Percentiles rank a stretch among this genome's conserved stretches.
These are phyloP conservation scores for Neodon shergylaensis DNA, from an alignment of 2,113 vertebrate species.

Conservation along the genomic window DNA sequence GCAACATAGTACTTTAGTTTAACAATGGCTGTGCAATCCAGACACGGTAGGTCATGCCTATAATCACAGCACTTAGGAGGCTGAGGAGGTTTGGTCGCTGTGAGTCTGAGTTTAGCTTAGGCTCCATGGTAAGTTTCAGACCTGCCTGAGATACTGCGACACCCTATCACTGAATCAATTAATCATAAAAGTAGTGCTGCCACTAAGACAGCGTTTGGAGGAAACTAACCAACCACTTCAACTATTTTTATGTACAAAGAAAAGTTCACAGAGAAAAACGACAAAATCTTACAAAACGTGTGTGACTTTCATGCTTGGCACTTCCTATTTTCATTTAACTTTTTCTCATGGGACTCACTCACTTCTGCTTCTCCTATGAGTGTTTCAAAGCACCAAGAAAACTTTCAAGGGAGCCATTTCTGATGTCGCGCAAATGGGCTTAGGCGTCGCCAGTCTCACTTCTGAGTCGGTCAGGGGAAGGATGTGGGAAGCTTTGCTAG, in stretches of 20 bases:
- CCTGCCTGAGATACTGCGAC: not conserved
- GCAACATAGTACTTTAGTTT: slow-evolving; percentile 27
- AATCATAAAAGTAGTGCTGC: not conserved
- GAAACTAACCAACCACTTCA: not conserved
- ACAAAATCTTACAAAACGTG: slow-evolving; percentile 63
- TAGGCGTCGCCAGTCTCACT: slow-evolving; percentile 16
- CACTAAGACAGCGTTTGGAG: not conserved
- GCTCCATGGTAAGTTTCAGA: not conserved
- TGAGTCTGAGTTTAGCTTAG: not conserved
- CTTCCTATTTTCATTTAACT: slow-evolving; percentile 79
- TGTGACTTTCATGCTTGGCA: slow-evolving; percentile 71
- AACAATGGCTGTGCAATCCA: not conserved
- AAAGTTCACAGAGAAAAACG: slow-evolving; percentile 33
- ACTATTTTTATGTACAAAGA: slow-evolving; percentile 23
- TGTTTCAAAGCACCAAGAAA: slow-evolving; percentile 46
- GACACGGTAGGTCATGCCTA: not conserved
- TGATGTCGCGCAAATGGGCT: slow-evolving; percentile 43
- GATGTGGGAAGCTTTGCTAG: not conserved
- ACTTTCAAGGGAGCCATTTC: slow-evolving; percentile 54
- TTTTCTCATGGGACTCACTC: slow-evolving; percentile 71
- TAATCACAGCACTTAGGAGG: not conserved
- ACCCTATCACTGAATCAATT: not conserved
- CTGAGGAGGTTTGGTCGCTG: not conserved
- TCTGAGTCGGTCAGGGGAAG: not conserved
- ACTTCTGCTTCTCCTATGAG: slow-evolving; percentile 77